A percentile compares a stretch with the other conserved stretches of the same genome.
Conservation (phyloP, 1,140 invertebrate genomes). For the Temnothorax nylanderi region DNA sequence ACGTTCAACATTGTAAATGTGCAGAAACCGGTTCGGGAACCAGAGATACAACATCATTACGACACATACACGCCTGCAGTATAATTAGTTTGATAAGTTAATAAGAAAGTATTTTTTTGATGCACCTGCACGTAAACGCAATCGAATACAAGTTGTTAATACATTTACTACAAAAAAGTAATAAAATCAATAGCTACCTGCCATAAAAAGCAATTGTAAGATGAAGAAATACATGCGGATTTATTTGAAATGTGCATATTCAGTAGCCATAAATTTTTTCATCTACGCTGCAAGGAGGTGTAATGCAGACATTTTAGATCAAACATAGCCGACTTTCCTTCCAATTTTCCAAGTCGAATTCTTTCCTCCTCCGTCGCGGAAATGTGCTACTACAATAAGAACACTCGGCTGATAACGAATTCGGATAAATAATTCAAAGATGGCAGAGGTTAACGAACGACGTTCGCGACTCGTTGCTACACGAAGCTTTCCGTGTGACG, state of each 20-base stretch:
- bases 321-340: not conserved
- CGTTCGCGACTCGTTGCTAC: not conserved
- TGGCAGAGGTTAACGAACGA: constrained; percentile 61
- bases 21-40: not conserved
- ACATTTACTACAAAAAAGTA: not conserved
- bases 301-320: not conserved
- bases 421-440: constrained; percentile 68
- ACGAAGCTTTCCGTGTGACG: constrained; percentile 8
- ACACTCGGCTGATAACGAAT: constrained; percentile 20
- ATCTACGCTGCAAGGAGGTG: not conserved
- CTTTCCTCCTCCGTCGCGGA: not conserved
- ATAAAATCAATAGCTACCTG: not conserved
- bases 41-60: not conserved
- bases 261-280: not conserved
- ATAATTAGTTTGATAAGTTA: not conserved
- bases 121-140: not conserved
- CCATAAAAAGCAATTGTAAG: not conserved
- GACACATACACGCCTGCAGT: not conserved
- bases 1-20: not conserved
- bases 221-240: not conserved
- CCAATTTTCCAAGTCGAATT: not conserved
- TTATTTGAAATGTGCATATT: not conserved
- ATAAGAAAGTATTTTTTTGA: not conserved
- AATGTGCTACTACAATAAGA: constrained; percentile 7
- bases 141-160: not conserved